Evolutionary conservation across 2,797 vertebrate species (phyloP), one percentile per base, ranked within the genome.

Genomic region (Spinibarbus caldwelli): DNA sequence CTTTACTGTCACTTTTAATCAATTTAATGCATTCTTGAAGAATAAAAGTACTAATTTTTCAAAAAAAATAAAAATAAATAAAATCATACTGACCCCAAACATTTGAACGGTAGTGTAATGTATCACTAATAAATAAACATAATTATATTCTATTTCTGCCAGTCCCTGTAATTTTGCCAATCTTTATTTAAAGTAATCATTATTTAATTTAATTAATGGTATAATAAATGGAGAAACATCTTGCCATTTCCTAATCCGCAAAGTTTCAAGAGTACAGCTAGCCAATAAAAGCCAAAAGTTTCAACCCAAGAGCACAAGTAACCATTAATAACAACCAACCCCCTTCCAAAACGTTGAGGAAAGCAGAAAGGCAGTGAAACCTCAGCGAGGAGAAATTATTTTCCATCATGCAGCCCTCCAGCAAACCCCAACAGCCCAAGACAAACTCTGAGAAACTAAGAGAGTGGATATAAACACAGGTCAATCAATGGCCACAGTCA

Each of bases 371-470:
- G 88, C 52, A 82, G 88, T 94, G 91, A 92, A 92, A 86, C 83
- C 76, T 86, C 92, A 80, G 91, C 91, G 90, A 92, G 21, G 92
- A 90, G 77, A 90, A 57, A 87, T 91, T 92, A 90, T 75, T 87
- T 79, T 91, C 89, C 79, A 62, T 88, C 87, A 86, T 31, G 84
- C 57, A 83, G 34, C 83, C 88, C 84, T 6, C 23, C 84, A 87
- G 85, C 89, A 86, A 62, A 90, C 80, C 83, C 36, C 83, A 86
- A 86, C 84, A 87, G 90, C 70, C 71, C 11, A 29, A 68, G 68
- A 83, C 84, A 83, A 82, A 86, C 88, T 85, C 73, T 12, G 72
- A 80, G 70, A 80, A 78, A 78, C 64, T 78, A 66, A 67, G 78
- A 78, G 90, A 47, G 72, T 82, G 87, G 90, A 91, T 84, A 87